A percentile compares a stretch with the other conserved stretches of the same genome.
Conservation (phyloP, 2,113 vertebrate species). For the Dolichotis patagonum region DNA sequence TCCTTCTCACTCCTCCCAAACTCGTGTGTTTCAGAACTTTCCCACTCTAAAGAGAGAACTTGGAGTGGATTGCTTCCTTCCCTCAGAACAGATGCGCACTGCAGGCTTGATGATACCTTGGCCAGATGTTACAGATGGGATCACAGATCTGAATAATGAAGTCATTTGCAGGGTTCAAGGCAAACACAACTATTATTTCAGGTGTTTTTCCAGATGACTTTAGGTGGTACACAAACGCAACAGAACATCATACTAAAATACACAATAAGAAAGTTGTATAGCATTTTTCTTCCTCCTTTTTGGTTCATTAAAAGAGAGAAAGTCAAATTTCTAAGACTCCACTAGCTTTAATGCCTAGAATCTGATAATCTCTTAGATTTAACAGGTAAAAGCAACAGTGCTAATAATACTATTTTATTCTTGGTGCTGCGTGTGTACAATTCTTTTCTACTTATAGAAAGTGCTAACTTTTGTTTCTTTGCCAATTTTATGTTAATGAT, state of each 20-base stretch:
- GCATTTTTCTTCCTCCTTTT: not conserved
- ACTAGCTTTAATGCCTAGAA: not conserved
- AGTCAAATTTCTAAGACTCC: not conserved
- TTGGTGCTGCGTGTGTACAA: not conserved
- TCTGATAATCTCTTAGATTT: not conserved
- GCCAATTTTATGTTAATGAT: not conserved
- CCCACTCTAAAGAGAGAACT: not conserved
- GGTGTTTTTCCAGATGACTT: not conserved
- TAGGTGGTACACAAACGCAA: not conserved
- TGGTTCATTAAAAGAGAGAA: not conserved
- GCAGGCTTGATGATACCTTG: not conserved
- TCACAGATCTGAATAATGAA: not conserved
- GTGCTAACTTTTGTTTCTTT: not conserved
- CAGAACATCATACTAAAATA: not conserved
- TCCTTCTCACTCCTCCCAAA: not conserved
- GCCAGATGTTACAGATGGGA: not conserved
- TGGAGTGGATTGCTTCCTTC: not conserved
- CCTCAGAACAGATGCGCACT: not conserved
- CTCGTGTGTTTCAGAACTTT: not conserved
- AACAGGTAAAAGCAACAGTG: not conserved
- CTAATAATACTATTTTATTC: not conserved
- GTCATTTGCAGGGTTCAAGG: not conserved
- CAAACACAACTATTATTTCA: not conserved
- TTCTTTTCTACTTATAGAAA: not conserved
- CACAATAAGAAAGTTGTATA: not conserved